These are phyloP conservation scores for Seriola aureovittata DNA, from an alignment of 2,113 vertebrate genomes.

Conservation along the genomic window DNA sequence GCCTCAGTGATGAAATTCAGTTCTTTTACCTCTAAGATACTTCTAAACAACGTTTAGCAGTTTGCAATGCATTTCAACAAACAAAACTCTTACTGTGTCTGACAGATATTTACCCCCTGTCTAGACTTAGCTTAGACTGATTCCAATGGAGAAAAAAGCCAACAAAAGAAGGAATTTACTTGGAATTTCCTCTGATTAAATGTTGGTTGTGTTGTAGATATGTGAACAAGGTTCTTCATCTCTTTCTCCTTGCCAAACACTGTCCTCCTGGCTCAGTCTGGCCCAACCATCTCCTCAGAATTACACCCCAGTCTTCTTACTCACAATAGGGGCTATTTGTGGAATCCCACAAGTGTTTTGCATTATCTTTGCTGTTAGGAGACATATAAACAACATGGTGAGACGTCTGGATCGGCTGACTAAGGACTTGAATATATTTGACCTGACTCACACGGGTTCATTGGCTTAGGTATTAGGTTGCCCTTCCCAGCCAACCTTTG, in stretches of 20 bases:
- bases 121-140: background rate
- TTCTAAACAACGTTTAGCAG: background rate
- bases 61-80: background rate
- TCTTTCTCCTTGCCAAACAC: conserved; percentile 4
- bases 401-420: conserved; percentile 55
- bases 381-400: conserved; percentile 56
- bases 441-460: conserved; percentile 58
- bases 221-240: conserved; percentile 51
- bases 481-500: conserved; percentile 30
- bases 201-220: conserved; percentile 53
- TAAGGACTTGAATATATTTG: conserved; percentile 49
- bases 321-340: conserved; percentile 58
- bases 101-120: conserved; percentile 5
- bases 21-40: background rate
- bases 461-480: conserved; percentile 49
- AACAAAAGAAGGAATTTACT: conserved; percentile 51
- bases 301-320: conserved; percentile 26
- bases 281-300: conserved; percentile 17
- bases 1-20: background rate
- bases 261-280: conserved; percentile 31
- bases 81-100: conserved; percentile 7
- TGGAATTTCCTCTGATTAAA: conserved; percentile 75
- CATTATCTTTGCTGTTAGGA: conserved; percentile 64
- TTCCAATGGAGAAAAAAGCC: conserved; percentile 35
- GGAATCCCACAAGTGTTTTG: conserved; percentile 60